Conservation (phyloP, 2,113 vertebrate genomes). For the Mobula birostris region DNA sequence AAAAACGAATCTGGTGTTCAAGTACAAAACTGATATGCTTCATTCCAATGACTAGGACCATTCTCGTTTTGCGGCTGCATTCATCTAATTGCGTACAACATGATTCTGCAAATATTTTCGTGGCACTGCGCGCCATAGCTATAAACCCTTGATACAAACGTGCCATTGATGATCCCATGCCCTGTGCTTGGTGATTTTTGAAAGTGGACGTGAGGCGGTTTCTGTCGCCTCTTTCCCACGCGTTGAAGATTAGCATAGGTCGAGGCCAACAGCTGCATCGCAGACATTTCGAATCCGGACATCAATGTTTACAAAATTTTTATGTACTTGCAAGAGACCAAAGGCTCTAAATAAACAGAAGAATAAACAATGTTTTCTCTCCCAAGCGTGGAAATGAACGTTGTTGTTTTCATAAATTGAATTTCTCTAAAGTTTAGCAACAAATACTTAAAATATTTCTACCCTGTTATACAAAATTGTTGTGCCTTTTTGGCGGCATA, state of each 20-base stretch:
- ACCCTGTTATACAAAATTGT: no score
- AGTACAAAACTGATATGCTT: background rate
- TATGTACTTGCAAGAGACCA: no score
- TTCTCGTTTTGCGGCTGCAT: background rate
- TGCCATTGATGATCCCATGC: background rate
- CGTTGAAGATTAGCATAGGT: conserved; percentile 27
- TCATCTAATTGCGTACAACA: background rate
- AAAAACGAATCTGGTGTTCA: background rate
- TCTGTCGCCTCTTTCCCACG: conserved; percentile 17
- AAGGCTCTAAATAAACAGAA: no score
- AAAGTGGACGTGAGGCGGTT: conserved; percentile 21
- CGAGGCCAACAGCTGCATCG: conserved; percentile 23
- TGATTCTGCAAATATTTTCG: background rate
- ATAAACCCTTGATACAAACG: background rate
- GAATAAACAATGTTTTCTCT: no score
- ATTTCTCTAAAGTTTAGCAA: no score
- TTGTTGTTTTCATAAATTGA: no score
- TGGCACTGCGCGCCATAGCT: background rate
- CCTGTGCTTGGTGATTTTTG: conserved; percentile 8
- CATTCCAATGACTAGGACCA: background rate
- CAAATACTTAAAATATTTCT: no score
- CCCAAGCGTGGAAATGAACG: no score
- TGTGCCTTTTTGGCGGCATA: no score
- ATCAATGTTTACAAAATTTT: no score
- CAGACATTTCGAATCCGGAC: no score